Evolutionary conservation across 2,113 vertebrate genomes (phyloP).

Genomic region (Panthera uncia): DNA sequence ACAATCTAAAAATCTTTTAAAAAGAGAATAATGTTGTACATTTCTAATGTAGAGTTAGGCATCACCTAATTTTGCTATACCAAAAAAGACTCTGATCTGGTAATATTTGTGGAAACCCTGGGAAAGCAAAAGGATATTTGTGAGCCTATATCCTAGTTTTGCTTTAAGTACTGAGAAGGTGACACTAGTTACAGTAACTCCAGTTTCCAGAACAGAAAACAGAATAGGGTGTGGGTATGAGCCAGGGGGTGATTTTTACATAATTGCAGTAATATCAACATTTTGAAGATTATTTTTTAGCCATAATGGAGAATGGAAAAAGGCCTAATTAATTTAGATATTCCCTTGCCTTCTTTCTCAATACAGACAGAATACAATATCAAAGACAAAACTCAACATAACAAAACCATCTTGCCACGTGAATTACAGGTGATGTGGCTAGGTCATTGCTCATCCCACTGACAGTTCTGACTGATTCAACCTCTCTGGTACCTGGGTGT

Average conservation of each 20-base stretch:
- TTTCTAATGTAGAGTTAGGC: not conserved
- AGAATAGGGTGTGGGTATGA: not conserved
- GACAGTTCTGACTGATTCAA: not conserved
- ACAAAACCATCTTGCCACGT: not conserved
- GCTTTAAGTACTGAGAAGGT: not conserved
- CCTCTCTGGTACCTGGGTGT: not conserved
- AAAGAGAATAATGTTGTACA: not conserved
- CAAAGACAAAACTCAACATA: not conserved
- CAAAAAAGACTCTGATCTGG: not conserved
- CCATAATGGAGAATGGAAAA: not conserved
- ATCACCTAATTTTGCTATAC: not conserved
- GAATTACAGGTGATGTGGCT: not conserved
- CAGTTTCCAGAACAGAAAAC: not conserved
- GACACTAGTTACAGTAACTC: not conserved
- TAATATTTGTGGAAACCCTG: not conserved
- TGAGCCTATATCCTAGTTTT: no score
- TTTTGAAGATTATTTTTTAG: slow-evolving; percentile 22
- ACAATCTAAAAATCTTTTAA: not conserved
- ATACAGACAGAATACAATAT: not conserved
- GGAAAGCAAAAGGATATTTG: not conserved
- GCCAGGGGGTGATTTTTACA: not conserved
- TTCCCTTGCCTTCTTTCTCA: not conserved
- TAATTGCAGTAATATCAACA: not conserved
- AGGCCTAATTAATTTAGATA: not conserved
- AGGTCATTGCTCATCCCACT: not conserved